These are phyloP conservation scores for Phyto melanocephala DNA, from an alignment of 2,888 invertebrate genomes.

Conservation along the genomic window DNA sequence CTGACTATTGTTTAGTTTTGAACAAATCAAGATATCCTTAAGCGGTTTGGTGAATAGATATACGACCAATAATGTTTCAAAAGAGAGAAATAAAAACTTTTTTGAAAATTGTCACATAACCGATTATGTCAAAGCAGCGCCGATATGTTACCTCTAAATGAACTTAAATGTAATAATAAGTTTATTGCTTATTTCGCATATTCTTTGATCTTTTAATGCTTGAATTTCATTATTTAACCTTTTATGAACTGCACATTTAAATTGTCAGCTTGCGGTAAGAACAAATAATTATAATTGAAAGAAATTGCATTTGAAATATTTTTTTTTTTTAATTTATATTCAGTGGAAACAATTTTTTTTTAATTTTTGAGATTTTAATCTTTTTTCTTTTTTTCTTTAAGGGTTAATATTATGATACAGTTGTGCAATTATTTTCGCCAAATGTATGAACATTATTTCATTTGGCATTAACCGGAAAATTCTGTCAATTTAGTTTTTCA, in stretches of 20 bases:
- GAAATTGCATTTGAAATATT: background rate
- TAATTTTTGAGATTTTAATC: background rate
- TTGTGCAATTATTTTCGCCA: conserved; percentile 34
- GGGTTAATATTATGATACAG: conserved; percentile 33
- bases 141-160: conserved; percentile 10
- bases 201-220: conserved; percentile 31
- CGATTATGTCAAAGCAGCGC: too few species aligned
- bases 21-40: too few species aligned
- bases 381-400: background rate
- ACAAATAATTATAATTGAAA: background rate
- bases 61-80: too few species aligned
- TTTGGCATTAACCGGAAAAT: conserved; percentile 69
- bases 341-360: too few species aligned
- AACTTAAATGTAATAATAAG: conserved; percentile 29
- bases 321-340: too few species aligned
- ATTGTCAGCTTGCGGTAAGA: background rate
- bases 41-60: too few species aligned
- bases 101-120: too few species aligned
- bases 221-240: background rate
- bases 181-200: background rate
- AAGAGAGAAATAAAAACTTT: too few species aligned
- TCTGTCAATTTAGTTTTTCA: conserved; percentile 67
- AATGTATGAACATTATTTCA: conserved; percentile 59
- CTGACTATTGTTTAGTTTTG: too few species aligned
- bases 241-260: background rate